Conservation (phyloP, 2,888 invertebrate genomes). For the Nymphalis c-album region DNA sequence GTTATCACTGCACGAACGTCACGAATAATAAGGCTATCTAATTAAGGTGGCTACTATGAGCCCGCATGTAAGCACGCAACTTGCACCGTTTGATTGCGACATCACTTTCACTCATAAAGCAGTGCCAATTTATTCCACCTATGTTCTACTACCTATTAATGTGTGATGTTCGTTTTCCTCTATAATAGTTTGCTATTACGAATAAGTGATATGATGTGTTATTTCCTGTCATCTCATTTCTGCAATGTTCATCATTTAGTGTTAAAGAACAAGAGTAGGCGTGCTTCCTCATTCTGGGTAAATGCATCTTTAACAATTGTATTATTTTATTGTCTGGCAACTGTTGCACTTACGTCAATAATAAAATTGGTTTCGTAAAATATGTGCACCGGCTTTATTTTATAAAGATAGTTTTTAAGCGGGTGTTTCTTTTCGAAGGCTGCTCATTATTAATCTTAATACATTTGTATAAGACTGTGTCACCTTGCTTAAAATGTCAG, state of each 20-base stretch:
- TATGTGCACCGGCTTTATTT: neutral
- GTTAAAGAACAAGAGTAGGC: slow-evolving; percentile 51
- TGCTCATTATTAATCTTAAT: slow-evolving; percentile 21
- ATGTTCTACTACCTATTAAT: slow-evolving; percentile 8
- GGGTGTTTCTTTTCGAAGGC: slow-evolving; percentile 20
- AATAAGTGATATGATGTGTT: slow-evolving; percentile 38
- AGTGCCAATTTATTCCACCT: slow-evolving; percentile 30
- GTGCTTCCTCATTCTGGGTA: slow-evolving; percentile 68
- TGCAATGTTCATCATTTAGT: slow-evolving; percentile 50
- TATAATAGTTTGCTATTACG: slow-evolving; percentile 26
- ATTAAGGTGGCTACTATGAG: slow-evolving; percentile 43
- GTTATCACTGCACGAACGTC: slow-evolving; percentile 30
- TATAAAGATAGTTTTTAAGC: slow-evolving; percentile 5
- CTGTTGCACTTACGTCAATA: slow-evolving; percentile 31
- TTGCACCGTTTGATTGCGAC: slow-evolving; percentile 57
- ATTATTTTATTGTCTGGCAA: slow-evolving; percentile 37
- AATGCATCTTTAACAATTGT: slow-evolving; percentile 46
- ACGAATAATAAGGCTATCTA: slow-evolving; percentile 38
- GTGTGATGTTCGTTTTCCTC: slow-evolving; percentile 3
- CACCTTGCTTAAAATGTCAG: slow-evolving; percentile 24
- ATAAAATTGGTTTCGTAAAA: slow-evolving; percentile 17
- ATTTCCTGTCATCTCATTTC: slow-evolving; percentile 52
- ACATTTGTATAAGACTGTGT: slow-evolving; percentile 15
- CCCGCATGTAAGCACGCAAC: slow-evolving; percentile 50
- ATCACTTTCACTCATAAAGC: slow-evolving; percentile 68